These are phyloP conservation scores for Spinus pinus DNA, from an alignment of 2,797 vertebrate genomes.

Conservation along the genomic window DNA sequence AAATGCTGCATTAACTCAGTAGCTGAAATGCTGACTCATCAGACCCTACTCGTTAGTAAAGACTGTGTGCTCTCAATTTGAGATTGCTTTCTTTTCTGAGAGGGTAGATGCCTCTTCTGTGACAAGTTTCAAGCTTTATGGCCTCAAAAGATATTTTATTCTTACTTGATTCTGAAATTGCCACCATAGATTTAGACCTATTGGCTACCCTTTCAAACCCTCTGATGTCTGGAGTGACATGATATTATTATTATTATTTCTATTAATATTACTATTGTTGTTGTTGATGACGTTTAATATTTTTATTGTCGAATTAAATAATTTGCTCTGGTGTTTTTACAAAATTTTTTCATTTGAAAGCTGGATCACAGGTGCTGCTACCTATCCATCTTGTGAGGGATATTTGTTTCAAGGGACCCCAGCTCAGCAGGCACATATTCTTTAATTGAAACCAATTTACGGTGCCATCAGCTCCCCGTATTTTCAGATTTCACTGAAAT, in stretches of 20 bases:
- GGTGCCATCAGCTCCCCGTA: background rate
- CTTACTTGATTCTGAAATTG: background rate
- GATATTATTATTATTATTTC: background rate
- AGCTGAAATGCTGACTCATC: slow-evolving; percentile 58
- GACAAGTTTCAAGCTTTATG: background rate
- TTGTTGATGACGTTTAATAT: background rate
- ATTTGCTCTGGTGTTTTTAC: background rate
- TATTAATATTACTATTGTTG: fast-evolving
- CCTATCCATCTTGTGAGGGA: background rate
- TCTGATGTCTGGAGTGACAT: background rate
- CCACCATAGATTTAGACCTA: background rate
- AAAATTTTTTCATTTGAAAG: background rate
- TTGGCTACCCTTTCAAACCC: background rate
- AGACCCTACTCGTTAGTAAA: background rate
- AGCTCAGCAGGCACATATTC: background rate
- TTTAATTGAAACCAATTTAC: background rate
- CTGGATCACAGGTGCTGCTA: background rate
- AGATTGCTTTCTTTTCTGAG: slow-evolving; percentile 14
- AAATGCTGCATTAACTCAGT: slow-evolving; percentile 46
- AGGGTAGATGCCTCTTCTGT: background rate
- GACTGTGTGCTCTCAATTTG: background rate
- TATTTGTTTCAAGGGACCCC: background rate
- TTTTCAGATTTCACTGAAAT: background rate
- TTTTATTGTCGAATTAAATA: background rate
- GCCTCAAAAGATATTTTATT: background rate